Percentiles rank a stretch among this genome's conserved stretches.
Conservation (phyloP, 2,113 vertebrate genomes). For the Ptychochromis oligacanthus region DNA sequence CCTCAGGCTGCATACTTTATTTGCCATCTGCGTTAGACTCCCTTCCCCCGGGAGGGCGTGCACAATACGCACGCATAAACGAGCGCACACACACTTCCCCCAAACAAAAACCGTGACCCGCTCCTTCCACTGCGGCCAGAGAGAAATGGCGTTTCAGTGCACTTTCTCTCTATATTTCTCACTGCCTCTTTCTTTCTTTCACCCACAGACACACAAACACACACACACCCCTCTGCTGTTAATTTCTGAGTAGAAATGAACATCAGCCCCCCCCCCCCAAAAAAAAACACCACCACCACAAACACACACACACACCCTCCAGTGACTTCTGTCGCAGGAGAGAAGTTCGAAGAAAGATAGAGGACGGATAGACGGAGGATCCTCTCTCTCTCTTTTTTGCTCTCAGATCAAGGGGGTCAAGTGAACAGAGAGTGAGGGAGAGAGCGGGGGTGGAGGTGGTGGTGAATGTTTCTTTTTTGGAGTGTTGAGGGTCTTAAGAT, state of each 20-base stretch:
- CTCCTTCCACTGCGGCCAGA: constrained; percentile 86
- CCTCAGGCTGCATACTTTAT: constrained; percentile 99
- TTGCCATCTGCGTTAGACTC: constrained; percentile 99
- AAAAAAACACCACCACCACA: background rate
- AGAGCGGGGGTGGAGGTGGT: background rate
- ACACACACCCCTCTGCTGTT: constrained; percentile 67
- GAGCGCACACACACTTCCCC: constrained; percentile 68
- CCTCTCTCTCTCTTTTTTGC: constrained; percentile 13
- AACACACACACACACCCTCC: background rate
- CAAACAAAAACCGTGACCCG: constrained; percentile 90
- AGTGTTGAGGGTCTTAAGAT: constrained; percentile 31
- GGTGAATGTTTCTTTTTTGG: constrained; percentile 6
- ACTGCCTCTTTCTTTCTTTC: background rate
- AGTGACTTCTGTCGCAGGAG: constrained; percentile 83
- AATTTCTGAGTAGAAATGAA: no score
- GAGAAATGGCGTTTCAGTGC: constrained; percentile 87
- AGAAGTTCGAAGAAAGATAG: constrained; percentile 74
- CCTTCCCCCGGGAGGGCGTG: constrained; percentile 90
- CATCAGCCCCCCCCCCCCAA: background rate
- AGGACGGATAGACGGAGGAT: background rate
- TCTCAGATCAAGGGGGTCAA: constrained; percentile 15
- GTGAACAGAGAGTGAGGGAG: background rate
- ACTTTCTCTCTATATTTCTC: background rate
- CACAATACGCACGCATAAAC: background rate
- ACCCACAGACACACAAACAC: background rate